Conservation (phyloP, 2,888 invertebrate genomes). For the Mermis nigrescens region DNA sequence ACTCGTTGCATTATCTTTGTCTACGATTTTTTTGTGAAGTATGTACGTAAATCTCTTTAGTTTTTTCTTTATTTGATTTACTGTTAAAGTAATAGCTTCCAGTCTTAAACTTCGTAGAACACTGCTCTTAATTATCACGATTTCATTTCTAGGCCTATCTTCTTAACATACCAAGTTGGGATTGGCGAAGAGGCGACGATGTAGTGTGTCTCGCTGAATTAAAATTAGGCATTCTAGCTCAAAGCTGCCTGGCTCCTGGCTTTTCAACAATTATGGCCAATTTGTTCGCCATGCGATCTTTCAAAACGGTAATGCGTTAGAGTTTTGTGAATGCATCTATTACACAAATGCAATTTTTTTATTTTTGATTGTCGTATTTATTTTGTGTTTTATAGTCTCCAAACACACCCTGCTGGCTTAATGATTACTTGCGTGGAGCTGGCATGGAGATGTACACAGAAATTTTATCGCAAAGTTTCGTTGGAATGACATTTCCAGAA, state of each 20-base stretch:
- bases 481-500: constrained; percentile 95
- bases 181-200: constrained; percentile 97
- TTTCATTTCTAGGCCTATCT: constrained; percentile 59
- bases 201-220: constrained; percentile 91
- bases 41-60: no score
- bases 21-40: no score
- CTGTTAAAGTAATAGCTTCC: no score
- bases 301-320: constrained; percentile 32
- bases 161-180: constrained; percentile 97
- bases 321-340: not conserved
- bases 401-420: constrained; percentile 97
- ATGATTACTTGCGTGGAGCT: constrained; percentile 98
- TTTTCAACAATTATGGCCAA: constrained; percentile 99
- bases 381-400: constrained; percentile 52
- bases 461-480: constrained; percentile 93
- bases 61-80: no score
- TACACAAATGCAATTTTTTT: not conserved
- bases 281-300: constrained; percentile 77
- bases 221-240: constrained; percentile 92
- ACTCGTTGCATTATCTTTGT: not conserved
- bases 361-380: not conserved
- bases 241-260: constrained; percentile 91
- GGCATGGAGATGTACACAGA: constrained; percentile 98
- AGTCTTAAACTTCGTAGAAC: no score
- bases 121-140: not conserved